Evolutionary conservation across 2,888 invertebrate genomes (phyloP).

Genomic region (Germaria angustata): DNA sequence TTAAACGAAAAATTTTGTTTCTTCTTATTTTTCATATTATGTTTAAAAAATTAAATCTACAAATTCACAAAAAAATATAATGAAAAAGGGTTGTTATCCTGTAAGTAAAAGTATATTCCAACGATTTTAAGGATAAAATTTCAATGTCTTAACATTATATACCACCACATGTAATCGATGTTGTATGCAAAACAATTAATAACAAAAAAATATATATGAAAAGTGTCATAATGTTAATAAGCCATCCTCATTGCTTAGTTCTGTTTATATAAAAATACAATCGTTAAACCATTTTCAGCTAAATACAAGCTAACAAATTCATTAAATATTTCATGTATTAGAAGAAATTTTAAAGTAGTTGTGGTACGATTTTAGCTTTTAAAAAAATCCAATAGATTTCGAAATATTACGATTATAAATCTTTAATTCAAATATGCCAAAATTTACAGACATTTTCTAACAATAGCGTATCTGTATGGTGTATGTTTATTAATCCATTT

Average conservation of each 20-base stretch:
- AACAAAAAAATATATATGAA: not conserved
- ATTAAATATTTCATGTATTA: conserved; percentile 1
- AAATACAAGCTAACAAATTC: not conserved
- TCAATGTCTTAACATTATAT: conserved; percentile 54
- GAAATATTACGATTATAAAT: no score
- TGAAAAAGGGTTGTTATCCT: conserved; percentile 64
- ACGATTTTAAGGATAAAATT: conserved; percentile 22
- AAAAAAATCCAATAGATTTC: no score
- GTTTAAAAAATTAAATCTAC: conserved; percentile 37
- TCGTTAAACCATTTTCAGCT: not conserved
- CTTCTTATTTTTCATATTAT: conserved; percentile 60
- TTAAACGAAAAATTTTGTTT: conserved; percentile 31
- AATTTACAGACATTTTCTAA: no score
- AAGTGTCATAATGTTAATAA: conserved; percentile 46
- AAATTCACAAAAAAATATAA: not conserved
- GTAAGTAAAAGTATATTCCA: conserved; percentile 54
- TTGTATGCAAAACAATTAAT: conserved; percentile 57
- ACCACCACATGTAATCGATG: conserved; percentile 52
- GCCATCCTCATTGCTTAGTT: conserved; percentile 29
- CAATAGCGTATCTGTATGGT: no score
- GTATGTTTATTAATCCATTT: no score
- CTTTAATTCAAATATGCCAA: no score
- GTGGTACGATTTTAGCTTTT: conserved; percentile 23
- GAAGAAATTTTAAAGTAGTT: not conserved
- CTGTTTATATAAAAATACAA: not conserved